These are phyloP conservation scores for Pardalotus punctatus DNA, from an alignment of 2,113 vertebrate genomes.

Conservation along the genomic window DNA sequence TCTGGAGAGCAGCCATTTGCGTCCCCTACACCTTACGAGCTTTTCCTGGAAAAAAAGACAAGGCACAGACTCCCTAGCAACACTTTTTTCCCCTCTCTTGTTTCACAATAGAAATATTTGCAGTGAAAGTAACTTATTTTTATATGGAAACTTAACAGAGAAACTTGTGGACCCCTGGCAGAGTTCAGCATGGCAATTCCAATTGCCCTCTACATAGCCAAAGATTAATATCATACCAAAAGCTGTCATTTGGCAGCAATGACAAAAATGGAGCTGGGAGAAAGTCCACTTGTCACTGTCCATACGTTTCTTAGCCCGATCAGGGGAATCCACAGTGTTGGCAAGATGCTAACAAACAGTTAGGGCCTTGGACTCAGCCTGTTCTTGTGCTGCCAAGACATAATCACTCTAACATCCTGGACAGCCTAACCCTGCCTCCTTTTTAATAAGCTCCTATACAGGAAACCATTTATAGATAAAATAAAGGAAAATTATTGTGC, in stretches of 20 bases:
- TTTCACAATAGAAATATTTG: not conserved
- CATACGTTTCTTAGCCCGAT: not conserved
- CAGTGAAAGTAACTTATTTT: not conserved
- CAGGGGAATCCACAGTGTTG: not conserved
- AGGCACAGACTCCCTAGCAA: not conserved
- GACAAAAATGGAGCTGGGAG: not conserved
- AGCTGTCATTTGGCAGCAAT: not conserved
- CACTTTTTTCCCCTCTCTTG: not conserved
- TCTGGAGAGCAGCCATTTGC: not conserved
- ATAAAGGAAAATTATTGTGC: constrained; percentile 16
- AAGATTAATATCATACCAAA: not conserved
- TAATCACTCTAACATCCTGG: constrained; percentile 11
- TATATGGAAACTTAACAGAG: not conserved
- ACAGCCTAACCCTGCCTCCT: not conserved
- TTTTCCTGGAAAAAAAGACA: not conserved
- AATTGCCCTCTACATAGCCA: not conserved
- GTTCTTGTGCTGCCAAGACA: constrained; percentile 2
- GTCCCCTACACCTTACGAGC: not conserved
- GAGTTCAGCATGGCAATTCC: not conserved
- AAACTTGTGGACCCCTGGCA: not conserved
- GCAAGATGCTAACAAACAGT: not conserved
- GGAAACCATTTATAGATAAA: constrained; percentile 41
- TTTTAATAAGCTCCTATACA: constrained; percentile 36
- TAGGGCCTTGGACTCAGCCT: not conserved
- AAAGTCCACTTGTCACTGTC: not conserved